Conservation (phyloP, 2,113 vertebrate genomes). For the Proteles cristata region DNA sequence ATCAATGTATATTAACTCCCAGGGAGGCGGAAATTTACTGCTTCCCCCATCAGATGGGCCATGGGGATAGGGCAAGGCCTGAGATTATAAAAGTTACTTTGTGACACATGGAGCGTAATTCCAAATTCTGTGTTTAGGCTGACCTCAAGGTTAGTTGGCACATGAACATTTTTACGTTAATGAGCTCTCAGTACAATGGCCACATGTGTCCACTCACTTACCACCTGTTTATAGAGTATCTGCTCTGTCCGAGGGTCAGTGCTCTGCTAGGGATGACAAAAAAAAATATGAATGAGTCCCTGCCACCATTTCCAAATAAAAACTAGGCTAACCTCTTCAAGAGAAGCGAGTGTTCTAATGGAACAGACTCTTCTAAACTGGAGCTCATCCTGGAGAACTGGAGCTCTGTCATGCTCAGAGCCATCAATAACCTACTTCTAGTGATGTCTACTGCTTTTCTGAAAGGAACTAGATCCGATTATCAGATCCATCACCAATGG, state of each 20-base stretch:
- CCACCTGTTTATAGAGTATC: not conserved
- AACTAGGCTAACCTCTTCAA: not conserved
- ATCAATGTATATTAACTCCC: conserved; percentile 62
- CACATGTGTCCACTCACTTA: not conserved
- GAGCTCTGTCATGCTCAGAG: not conserved
- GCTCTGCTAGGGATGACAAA: not conserved
- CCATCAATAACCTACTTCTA: not conserved
- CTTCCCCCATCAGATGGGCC: not conserved
- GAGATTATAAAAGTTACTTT: not conserved
- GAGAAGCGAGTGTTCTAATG: not conserved
- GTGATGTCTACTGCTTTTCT: fast-evolving
- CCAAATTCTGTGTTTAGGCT: not conserved
- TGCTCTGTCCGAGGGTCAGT: not conserved
- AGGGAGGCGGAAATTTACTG: not conserved
- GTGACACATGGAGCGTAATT: not conserved
- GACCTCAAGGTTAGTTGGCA: not conserved
- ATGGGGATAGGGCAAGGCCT: not conserved
- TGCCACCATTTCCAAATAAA: not conserved
- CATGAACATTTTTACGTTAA: not conserved
- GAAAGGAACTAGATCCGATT: not conserved
- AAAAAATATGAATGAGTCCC: not conserved
- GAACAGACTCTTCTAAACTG: not conserved
- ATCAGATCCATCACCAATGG: not conserved
- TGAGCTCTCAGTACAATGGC: not conserved
- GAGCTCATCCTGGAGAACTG: not conserved